phyloP scores from a whole-genome alignment of 2,797 vertebrate genomes.

The Serranus cabrilla region DNA sequence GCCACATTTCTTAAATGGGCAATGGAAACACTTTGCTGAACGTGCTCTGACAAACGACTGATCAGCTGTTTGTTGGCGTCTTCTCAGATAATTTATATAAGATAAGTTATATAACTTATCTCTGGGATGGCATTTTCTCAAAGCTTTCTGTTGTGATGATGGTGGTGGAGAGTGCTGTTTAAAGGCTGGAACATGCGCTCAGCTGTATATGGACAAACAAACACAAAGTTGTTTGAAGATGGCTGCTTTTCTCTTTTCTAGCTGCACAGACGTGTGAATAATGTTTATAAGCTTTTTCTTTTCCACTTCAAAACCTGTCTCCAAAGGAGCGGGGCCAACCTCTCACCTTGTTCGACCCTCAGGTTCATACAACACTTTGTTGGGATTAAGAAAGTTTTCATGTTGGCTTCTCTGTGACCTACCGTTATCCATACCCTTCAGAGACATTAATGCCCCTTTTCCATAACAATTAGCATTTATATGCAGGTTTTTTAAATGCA shows the following conservation, averaged over 20 bases:
- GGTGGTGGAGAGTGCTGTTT: background rate
- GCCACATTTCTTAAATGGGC: no score
- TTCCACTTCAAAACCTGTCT: background rate
- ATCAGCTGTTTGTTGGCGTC: no score
- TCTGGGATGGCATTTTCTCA: background rate
- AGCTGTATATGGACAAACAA: background rate
- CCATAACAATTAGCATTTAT: no score
- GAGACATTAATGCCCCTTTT: background rate
- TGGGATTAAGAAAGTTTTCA: background rate
- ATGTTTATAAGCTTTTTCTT: background rate
- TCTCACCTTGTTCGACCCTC: constrained; percentile 1
- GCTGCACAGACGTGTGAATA: background rate
- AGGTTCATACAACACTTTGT: background rate
- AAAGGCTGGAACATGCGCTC: background rate
- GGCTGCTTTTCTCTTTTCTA: background rate
- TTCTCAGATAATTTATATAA: no score
- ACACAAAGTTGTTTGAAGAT: background rate
- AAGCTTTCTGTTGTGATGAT: background rate
- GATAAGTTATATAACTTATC: no score
- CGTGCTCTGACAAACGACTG: no score
- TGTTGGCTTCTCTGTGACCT: background rate
- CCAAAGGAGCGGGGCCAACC: background rate
- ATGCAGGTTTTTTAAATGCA: no score
- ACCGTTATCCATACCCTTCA: background rate
- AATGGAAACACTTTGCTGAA: no score